Percentiles rank a stretch among this genome's conserved stretches.
These are phyloP conservation scores for Formica selysi DNA, from an alignment of 1,140 invertebrate species.

Conservation along the genomic window DNA sequence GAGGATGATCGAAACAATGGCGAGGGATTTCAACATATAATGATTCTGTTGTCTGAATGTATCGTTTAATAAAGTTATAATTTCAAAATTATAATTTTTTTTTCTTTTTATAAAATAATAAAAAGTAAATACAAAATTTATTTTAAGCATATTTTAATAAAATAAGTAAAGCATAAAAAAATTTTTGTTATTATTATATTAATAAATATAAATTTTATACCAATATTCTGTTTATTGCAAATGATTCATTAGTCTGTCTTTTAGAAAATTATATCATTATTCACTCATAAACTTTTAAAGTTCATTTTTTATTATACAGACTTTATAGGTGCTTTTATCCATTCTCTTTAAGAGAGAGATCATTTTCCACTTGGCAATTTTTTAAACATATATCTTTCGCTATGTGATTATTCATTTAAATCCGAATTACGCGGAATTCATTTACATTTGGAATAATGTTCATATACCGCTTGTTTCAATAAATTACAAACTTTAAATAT, in stretches of 20 bases:
- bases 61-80: background rate
- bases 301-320: background rate
- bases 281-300: background rate
- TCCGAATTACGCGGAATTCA: background rate
- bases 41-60: background rate
- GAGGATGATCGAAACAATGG: background rate
- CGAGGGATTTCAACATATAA: background rate
- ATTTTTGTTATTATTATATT: background rate
- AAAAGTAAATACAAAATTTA: background rate
- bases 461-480: background rate
- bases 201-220: no score
- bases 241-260: background rate
- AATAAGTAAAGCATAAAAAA: background rate
- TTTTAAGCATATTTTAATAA: background rate
- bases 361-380: background rate
- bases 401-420: background rate
- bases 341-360: background rate
- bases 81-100: background rate
- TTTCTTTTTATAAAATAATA: background rate
- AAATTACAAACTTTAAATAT: slow-evolving; percentile 8
- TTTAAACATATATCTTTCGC: no score
- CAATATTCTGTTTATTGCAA: no score
- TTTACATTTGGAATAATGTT: background rate
- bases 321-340: background rate
- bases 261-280: slow-evolving; percentile 3